phyloP scores from a whole-genome alignment of 2,113 vertebrate species.

The Corythaixoides concolor region DNA sequence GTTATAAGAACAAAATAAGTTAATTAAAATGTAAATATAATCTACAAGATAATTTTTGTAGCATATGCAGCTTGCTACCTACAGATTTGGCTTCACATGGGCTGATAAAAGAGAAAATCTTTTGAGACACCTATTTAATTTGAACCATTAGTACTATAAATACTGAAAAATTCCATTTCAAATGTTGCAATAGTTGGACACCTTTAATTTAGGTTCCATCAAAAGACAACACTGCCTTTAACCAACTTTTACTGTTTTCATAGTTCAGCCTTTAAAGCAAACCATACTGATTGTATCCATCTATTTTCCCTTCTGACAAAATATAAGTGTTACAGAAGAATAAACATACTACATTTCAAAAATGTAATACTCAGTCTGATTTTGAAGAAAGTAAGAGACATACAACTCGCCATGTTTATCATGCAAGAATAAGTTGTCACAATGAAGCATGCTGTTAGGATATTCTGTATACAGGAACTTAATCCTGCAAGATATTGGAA shows the following conservation, averaged over 20 bases:
- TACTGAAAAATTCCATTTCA: not conserved
- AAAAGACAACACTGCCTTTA: not conserved
- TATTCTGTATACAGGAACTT: not conserved
- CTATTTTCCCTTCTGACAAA: not conserved
- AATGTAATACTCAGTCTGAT: not conserved
- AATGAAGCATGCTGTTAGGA: not conserved
- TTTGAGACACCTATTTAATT: not conserved
- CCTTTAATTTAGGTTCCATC: not conserved
- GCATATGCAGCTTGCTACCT: not conserved
- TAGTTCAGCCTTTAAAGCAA: not conserved
- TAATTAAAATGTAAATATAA: not conserved
- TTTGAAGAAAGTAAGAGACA: not conserved
- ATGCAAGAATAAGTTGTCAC: not conserved
- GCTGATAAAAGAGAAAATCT: not conserved
- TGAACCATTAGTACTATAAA: not conserved
- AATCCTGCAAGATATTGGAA: not conserved
- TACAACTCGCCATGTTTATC: not conserved
- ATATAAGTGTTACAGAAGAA: not conserved
- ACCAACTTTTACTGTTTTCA: not conserved
- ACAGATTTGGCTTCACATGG: not conserved
- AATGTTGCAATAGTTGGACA: not conserved
- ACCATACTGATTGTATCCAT: not conserved
- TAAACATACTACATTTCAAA: not conserved
- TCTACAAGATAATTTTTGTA: not conserved
- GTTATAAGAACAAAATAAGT: not conserved